Percentiles rank a stretch among this genome's conserved stretches.
These are phyloP conservation scores for Aromia moschata DNA, from an alignment of 2,888 invertebrate species.

Conservation along the genomic window DNA sequence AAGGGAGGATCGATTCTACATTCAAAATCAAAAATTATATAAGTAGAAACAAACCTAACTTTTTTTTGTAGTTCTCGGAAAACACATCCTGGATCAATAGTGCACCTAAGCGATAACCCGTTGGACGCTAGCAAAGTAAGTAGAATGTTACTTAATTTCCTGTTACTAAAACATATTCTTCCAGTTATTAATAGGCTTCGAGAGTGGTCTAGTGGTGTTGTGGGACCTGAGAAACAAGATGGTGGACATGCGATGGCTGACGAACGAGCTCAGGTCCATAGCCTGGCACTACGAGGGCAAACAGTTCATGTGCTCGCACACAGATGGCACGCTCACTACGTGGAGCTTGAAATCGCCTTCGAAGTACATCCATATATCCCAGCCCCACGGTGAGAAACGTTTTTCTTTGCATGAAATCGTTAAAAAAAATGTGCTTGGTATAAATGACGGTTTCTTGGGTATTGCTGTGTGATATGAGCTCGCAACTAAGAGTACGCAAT, in stretches of 20 bases:
- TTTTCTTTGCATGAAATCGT: too few species aligned
- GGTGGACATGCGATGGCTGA: conserved; percentile 86
- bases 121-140: conserved; percentile 94
- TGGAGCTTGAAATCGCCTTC: conserved; percentile 85
- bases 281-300: conserved; percentile 99
- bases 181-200: conserved; percentile 95
- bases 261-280: conserved; percentile 83
- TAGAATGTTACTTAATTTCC: conserved; percentile 16
- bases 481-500: too few species aligned
- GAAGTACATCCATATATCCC: conserved; percentile 82
- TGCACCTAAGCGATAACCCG: conserved; percentile 97
- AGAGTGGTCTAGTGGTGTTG: conserved; percentile 91
- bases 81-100: conserved; percentile 96
- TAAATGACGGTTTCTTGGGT: too few species aligned
- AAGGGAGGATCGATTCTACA: too few species aligned
- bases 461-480: too few species aligned
- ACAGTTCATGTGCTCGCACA: conserved; percentile 95
- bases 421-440: too few species aligned
- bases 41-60: too few species aligned
- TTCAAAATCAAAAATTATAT: too few species aligned
- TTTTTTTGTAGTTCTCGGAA: conserved; percentile 84
- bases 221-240: conserved; percentile 93
- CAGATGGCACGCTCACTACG: conserved; percentile 93
- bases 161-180: conserved; percentile 40
- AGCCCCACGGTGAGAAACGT: conserved; percentile 96